Conservation (phyloP, 2,797 vertebrate genomes). For the Gallinago solitaria region DNA sequence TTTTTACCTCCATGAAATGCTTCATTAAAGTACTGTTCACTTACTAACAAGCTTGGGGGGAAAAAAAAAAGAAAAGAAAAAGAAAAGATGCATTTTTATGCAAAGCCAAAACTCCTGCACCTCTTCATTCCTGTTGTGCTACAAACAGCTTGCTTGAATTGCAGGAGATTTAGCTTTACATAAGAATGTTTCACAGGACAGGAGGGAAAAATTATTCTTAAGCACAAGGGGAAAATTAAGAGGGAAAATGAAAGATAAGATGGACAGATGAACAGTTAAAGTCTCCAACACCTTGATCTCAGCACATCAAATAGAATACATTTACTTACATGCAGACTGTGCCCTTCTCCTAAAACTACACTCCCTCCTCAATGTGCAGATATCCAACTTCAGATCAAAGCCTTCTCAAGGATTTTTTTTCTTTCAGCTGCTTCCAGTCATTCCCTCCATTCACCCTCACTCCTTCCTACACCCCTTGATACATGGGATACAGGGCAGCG, state of each 20-base stretch:
- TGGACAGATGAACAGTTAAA: slow-evolving; percentile 9
- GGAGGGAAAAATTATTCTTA: neutral
- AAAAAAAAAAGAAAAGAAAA: neutral
- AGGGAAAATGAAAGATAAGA: neutral
- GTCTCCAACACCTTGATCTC: neutral
- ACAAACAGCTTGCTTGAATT: neutral
- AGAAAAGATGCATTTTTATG: neutral
- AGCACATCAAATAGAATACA: slow-evolving; percentile 20
- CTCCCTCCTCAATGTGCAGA: neutral
- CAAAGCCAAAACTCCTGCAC: neutral
- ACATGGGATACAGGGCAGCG: neutral
- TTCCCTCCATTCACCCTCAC: neutral
- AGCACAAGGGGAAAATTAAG: slow-evolving; percentile 9
- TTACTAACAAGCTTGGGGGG: neutral
- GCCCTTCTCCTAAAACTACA: neutral
- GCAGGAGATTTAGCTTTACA: slow-evolving; percentile 1
- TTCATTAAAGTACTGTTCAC: neutral
- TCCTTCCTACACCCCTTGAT: neutral
- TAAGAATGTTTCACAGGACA: neutral
- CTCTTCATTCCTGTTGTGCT: neutral
- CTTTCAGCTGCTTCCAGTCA: neutral
- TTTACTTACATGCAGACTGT: neutral
- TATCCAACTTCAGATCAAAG: slow-evolving; percentile 27
- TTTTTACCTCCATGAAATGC: neutral
- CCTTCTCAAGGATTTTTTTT: neutral